Evolutionary conservation across 2,797 vertebrate genomes (phyloP).

Genomic region (Nyctibius grandis): DNA sequence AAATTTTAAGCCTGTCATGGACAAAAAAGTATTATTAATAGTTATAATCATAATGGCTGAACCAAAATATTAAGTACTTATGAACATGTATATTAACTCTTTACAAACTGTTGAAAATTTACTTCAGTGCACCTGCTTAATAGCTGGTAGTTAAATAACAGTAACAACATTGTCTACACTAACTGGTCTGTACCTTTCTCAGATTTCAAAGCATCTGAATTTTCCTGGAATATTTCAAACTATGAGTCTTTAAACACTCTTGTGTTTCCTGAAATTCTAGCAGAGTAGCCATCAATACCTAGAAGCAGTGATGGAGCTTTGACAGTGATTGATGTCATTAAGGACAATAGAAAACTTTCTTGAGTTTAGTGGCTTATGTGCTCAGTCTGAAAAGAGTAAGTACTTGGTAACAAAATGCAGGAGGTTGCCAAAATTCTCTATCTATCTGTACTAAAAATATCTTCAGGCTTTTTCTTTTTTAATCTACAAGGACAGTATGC

Average conservation of each 20-base stretch:
- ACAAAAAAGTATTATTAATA: neutral
- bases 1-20: neutral
- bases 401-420: neutral
- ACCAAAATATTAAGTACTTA: neutral
- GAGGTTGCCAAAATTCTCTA: neutral
- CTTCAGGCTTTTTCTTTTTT: neutral
- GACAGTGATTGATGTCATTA: neutral
- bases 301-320: neutral
- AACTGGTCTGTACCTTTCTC: neutral
- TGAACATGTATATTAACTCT: neutral
- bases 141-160: neutral
- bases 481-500: neutral
- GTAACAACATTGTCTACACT: neutral
- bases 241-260: neutral
- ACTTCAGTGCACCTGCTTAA: neutral
- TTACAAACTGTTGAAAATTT: neutral
- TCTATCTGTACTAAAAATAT: neutral
- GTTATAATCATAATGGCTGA: neutral
- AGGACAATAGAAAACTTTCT: neutral
- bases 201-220: neutral
- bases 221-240: neutral
- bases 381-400: neutral
- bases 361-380: neutral
- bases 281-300: neutral
- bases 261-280: neutral